Conservation (phyloP, 1,140 invertebrate genomes). For the Rhopalosiphum padi region DNA sequence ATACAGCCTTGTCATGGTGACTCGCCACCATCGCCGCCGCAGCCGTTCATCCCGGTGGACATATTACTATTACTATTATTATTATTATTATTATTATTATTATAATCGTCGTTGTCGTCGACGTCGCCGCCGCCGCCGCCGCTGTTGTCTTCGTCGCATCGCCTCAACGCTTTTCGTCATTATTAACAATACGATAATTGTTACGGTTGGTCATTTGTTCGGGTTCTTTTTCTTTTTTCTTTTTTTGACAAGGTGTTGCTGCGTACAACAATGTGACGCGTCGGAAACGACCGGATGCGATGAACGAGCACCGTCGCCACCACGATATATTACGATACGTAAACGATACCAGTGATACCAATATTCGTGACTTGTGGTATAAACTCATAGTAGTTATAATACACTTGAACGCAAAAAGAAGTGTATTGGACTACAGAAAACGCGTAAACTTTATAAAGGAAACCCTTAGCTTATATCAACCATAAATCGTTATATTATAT, state of each 20-base stretch:
- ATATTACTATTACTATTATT: background rate
- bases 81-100: too few species aligned
- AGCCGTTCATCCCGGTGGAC: slow-evolving; percentile 4
- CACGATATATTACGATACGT: background rate
- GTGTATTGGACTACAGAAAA: background rate
- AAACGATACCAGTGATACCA: background rate
- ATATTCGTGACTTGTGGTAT: too few species aligned
- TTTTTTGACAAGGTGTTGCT: background rate
- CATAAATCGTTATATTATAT: too few species aligned
- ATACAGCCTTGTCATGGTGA: slow-evolving; percentile 32
- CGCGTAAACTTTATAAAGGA: background rate
- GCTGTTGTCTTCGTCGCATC: background rate
- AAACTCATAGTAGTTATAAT: too few species aligned
- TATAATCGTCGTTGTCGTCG: too few species aligned
- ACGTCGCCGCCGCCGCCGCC: too few species aligned
- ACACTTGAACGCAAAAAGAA: too few species aligned
- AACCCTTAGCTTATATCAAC: background rate
- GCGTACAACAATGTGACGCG: background rate
- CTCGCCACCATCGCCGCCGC: background rate
- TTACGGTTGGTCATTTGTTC: background rate
- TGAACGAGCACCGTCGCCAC: background rate
- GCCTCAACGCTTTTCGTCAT: background rate
- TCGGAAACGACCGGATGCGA: background rate
- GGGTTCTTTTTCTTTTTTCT: background rate
- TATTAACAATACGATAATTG: background rate